Evolutionary conservation across 2,797 vertebrate genomes (phyloP).

Genomic region (Pyrrhura leucotis): DNA sequence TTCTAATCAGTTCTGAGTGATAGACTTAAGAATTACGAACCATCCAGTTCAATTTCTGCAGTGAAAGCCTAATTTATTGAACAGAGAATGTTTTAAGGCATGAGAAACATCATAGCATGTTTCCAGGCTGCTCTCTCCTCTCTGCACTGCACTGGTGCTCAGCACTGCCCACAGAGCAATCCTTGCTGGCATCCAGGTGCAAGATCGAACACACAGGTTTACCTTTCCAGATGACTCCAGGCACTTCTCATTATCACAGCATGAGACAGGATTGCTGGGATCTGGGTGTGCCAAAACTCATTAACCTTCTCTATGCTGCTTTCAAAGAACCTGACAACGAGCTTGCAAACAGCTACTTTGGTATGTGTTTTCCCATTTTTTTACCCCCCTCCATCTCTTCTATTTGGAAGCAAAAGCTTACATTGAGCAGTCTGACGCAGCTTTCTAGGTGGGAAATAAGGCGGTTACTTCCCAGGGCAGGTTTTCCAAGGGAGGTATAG

Average conservation of each 20-base stretch:
- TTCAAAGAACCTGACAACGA: background rate
- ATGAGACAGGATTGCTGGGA: background rate
- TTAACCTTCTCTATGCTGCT: background rate
- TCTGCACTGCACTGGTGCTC: background rate
- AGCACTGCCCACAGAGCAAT: background rate
- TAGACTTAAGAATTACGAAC: background rate
- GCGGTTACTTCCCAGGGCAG: background rate
- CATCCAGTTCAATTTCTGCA: background rate
- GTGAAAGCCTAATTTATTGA: background rate
- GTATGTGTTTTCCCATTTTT: background rate
- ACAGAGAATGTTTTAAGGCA: background rate
- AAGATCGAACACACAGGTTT: background rate
- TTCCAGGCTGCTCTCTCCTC: background rate
- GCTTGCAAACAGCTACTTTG: background rate
- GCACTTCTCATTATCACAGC: background rate
- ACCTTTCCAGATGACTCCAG: background rate
- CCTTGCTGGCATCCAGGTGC: background rate
- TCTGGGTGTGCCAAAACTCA: background rate
- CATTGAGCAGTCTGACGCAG: rapidly evolving
- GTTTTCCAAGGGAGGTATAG: background rate
- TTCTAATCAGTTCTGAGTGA: background rate
- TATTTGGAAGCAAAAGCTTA: background rate
- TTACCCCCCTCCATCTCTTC: background rate
- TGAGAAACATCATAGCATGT: background rate
- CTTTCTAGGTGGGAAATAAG: background rate